A percentile compares a stretch with the other conserved stretches of the same genome.
phyloP scores from a whole-genome alignment of 2,113 vertebrate species.

The Mungos mungo region DNA sequence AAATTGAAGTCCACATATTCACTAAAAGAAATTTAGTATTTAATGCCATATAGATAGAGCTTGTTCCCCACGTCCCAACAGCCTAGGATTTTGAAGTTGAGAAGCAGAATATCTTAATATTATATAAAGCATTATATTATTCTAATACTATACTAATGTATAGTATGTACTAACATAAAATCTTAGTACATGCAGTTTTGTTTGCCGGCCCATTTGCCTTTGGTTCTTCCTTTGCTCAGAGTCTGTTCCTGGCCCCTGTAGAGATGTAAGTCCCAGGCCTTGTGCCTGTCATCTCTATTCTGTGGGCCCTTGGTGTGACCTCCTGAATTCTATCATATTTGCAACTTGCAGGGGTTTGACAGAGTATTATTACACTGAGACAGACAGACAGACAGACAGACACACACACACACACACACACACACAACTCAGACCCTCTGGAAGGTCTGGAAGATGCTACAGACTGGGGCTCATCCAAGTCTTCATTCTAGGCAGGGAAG shows the following conservation, averaged over 20 bases:
- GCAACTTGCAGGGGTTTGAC: not conserved
- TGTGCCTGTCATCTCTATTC: not conserved
- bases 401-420: not conserved
- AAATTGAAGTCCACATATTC: not conserved
- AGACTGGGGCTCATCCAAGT: not conserved
- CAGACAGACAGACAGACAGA: not conserved
- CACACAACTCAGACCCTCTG: not conserved
- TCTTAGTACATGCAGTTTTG: not conserved
- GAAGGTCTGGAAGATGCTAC: not conserved
- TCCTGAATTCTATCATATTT: not conserved
- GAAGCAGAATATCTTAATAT: not conserved
- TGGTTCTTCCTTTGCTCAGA: not conserved
- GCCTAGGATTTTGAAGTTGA: not conserved
- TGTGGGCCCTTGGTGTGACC: not conserved
- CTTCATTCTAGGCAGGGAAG: not conserved
- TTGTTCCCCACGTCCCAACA: not conserved
- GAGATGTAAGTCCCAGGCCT: not conserved
- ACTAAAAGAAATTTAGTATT: not conserved
- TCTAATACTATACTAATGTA: too few relatives aligned
- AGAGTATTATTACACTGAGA: not conserved
- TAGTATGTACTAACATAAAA: rapidly evolving
- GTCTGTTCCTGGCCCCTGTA: not conserved
- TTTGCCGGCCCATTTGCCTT: not conserved
- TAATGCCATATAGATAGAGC: not conserved
- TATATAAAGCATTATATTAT: not conserved